These are phyloP conservation scores for Lochmaea crataegi DNA, from an alignment of 2,888 invertebrate genomes.

Conservation along the genomic window DNA sequence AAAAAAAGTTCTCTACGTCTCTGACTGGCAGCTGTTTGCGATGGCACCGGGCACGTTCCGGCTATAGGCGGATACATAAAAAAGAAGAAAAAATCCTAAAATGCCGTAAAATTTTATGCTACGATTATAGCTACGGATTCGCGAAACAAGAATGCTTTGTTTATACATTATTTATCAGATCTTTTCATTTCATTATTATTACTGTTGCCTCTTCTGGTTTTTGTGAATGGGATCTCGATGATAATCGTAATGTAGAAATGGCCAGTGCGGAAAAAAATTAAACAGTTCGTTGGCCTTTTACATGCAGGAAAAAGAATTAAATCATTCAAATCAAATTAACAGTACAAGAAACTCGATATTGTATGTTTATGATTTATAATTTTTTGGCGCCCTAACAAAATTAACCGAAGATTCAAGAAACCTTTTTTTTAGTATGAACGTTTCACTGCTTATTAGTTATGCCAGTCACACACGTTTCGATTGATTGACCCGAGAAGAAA, in stretches of 20 bases:
- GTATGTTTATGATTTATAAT: neutral
- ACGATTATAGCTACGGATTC: constrained; percentile 19
- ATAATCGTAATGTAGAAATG: neutral
- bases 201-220: constrained; percentile 19
- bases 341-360: neutral
- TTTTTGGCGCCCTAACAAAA: neutral
- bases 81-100: constrained; percentile 23
- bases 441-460: too few relatives aligned
- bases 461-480: too few relatives aligned
- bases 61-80: constrained; percentile 12
- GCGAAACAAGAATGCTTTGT: constrained; percentile 22
- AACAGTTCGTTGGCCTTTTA: constrained; percentile 17
- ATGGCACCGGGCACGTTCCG: constrained; percentile 29
- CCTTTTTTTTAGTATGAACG: too few relatives aligned
- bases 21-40: constrained; percentile 19
- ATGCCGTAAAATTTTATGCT: constrained; percentile 34
- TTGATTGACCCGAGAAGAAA: too few relatives aligned
- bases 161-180: constrained; percentile 31
- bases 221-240: constrained; percentile 20
- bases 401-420: neutral
- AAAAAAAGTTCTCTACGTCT: neutral
- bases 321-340: neutral
- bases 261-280: neutral
- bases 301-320: neutral
- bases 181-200: constrained; percentile 12